Conservation (phyloP, 2,113 vertebrate species). For the Pungitius pungitius region DNA sequence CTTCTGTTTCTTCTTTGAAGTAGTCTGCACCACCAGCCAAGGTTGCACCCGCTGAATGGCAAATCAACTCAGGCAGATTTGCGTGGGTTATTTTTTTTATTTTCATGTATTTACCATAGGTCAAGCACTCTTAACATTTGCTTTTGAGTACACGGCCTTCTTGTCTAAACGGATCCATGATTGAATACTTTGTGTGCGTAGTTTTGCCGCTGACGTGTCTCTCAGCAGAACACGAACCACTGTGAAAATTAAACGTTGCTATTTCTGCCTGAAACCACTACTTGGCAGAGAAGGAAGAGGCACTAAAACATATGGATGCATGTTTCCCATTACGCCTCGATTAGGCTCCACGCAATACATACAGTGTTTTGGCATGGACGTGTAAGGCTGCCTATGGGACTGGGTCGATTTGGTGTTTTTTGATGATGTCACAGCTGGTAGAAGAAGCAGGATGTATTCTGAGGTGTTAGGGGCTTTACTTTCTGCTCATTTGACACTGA, state of each 20-base stretch:
- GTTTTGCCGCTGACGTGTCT: slow-evolving; percentile 29
- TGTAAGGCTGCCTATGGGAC: no score
- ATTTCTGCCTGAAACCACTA: slow-evolving; percentile 9
- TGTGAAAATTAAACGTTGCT: slow-evolving; percentile 23
- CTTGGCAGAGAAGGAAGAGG: background rate
- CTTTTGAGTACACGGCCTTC: slow-evolving; percentile 36
- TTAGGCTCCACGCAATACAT: background rate
- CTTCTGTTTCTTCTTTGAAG: background rate
- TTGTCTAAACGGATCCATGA: slow-evolving; percentile 32
- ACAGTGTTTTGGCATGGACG: no score
- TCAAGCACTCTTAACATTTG: slow-evolving; percentile 62
- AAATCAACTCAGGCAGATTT: slow-evolving; percentile 31
- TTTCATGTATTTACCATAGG: slow-evolving; percentile 53
- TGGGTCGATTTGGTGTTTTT: background rate
- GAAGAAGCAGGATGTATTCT: background rate
- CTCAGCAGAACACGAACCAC: slow-evolving; percentile 16
- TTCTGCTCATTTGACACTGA: background rate
- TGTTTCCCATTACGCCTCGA: background rate
- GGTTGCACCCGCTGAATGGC: slow-evolving; percentile 20
- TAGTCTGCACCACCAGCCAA: slow-evolving; percentile 8
- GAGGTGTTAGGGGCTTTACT: background rate
- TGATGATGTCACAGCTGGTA: background rate
- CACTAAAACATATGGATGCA: background rate
- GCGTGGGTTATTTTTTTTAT: slow-evolving; percentile 28
- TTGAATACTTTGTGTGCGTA: slow-evolving; percentile 38